phyloP scores from a whole-genome alignment of 2,888 invertebrate species.

The Spilosoma lubricipeda region DNA sequence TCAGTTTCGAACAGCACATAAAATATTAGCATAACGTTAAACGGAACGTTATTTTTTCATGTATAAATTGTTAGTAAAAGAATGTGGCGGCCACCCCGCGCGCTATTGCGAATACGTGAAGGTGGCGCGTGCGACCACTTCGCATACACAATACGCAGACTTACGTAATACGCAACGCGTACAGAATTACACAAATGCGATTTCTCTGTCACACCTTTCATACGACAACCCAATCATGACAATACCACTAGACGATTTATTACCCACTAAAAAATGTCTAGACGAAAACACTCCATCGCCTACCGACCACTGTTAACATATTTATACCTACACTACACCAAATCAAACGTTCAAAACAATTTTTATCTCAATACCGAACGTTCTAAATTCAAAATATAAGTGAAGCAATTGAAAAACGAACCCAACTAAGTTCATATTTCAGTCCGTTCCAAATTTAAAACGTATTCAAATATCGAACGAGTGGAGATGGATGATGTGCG shows the following conservation, averaged over 20 bases:
- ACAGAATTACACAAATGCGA: slow-evolving; percentile 78
- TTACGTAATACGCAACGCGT: slow-evolving; percentile 80
- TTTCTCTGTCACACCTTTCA: slow-evolving; percentile 82
- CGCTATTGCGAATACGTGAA: slow-evolving; percentile 72
- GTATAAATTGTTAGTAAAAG: slow-evolving; percentile 67
- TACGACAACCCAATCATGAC: slow-evolving; percentile 64
- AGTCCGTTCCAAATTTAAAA: slow-evolving; percentile 82
- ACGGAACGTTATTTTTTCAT: slow-evolving; percentile 58
- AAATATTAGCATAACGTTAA: slow-evolving; percentile 37
- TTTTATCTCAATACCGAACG: slow-evolving; percentile 75
- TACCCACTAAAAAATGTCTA: slow-evolving; percentile 69
- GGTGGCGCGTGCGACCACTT: slow-evolving; percentile 73
- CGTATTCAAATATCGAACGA: slow-evolving; percentile 84
- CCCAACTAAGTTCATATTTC: slow-evolving; percentile 83
- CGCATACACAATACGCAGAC: slow-evolving; percentile 65
- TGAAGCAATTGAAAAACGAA: slow-evolving; percentile 86
- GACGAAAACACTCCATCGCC: slow-evolving; percentile 59
- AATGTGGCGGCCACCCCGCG: slow-evolving; percentile 80
- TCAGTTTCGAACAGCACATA: slow-evolving; percentile 15
- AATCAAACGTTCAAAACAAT: slow-evolving; percentile 55
- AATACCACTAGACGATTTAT: slow-evolving; percentile 70
- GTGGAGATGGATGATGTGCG: slow-evolving; percentile 76
- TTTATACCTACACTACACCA: slow-evolving; percentile 12
- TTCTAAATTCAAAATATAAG: slow-evolving; percentile 84
- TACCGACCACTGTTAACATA: slow-evolving; percentile 26